These are phyloP conservation scores for Champsocephalus gunnari DNA, from an alignment of 2,797 vertebrate species.

Conservation along the genomic window DNA sequence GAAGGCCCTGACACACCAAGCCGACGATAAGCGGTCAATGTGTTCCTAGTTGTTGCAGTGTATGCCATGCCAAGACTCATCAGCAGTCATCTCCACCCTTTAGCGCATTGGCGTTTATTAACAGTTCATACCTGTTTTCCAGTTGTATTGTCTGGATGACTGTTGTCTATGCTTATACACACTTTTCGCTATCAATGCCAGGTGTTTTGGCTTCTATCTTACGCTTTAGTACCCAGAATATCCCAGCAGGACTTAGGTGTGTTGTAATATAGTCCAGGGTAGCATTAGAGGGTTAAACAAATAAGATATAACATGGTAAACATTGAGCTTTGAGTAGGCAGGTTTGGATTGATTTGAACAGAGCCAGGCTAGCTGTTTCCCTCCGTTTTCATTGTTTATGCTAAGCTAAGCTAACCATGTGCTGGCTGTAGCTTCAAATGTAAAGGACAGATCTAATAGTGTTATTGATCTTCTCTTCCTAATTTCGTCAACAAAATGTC, in stretches of 20 bases:
- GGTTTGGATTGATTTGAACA: not conserved
- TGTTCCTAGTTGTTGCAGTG: too few relatives aligned
- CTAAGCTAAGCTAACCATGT: slow-evolving; percentile 11
- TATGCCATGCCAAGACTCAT: too few relatives aligned
- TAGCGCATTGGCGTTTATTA: too few relatives aligned
- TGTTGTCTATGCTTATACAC: too few relatives aligned
- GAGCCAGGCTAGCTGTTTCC: not conserved
- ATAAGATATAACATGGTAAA: not conserved
- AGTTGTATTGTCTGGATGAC: too few relatives aligned
- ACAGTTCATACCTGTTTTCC: too few relatives aligned
- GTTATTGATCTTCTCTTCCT: not conserved
- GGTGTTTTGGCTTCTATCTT: not conserved
- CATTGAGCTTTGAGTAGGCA: not conserved
- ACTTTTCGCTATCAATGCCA: too few relatives aligned
- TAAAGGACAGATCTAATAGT: not conserved
- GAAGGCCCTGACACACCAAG: too few relatives aligned
- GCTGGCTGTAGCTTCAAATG: not conserved
- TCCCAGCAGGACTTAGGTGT: not conserved
- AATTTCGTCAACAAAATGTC: not conserved
- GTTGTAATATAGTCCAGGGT: not conserved
- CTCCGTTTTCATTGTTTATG: not conserved
- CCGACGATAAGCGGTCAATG: too few relatives aligned
- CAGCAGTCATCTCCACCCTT: too few relatives aligned
- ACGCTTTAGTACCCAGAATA: not conserved
- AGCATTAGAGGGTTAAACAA: not conserved